Conservation (phyloP, 2,113 vertebrate species). For the Parus major region DNA sequence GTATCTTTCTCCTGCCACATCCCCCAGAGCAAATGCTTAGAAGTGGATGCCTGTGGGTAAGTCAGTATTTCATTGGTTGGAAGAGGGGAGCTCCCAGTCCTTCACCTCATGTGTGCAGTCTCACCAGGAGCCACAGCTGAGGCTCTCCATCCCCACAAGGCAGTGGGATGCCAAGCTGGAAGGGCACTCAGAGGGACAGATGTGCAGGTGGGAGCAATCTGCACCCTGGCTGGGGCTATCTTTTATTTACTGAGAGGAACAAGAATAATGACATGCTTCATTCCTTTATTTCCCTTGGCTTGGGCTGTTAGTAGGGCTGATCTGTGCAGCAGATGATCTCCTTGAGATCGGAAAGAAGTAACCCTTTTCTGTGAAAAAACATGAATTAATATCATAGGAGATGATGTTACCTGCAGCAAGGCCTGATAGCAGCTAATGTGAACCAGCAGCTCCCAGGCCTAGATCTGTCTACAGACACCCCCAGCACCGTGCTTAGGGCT, state of each 20-base stretch:
- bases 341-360: background rate
- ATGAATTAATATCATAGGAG: background rate
- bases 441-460: background rate
- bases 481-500: background rate
- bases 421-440: background rate
- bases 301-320: background rate
- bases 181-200: background rate
- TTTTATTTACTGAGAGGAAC: background rate
- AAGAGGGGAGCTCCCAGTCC: background rate
- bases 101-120: background rate
- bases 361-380: background rate
- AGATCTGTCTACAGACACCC: rapidly evolving
- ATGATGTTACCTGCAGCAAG: background rate
- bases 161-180: background rate
- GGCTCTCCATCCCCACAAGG: background rate
- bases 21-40: background rate
- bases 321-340: conserved; percentile 3
- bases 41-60: background rate
- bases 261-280: background rate
- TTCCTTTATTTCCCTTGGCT: background rate
- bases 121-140: background rate
- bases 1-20: background rate
- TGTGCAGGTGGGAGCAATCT: background rate
- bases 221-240: background rate
- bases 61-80: background rate